Evolutionary conservation across 2,113 vertebrate species (phyloP).

Genomic region (Grammomys dolichurus): DNA sequence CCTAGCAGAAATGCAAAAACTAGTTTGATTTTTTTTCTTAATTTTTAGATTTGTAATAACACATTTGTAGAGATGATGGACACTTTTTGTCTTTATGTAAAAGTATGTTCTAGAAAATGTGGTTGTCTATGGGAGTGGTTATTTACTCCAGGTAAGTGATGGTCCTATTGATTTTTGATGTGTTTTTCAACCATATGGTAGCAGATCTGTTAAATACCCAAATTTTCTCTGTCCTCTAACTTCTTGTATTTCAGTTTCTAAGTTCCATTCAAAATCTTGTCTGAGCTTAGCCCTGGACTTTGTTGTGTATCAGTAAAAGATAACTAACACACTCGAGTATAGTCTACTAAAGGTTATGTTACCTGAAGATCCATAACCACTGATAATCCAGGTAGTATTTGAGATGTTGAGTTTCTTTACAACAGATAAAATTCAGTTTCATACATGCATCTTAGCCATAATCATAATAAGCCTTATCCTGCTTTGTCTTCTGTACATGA

Average conservation of each 20-base stretch:
- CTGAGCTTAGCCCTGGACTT: not conserved
- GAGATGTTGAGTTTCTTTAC: not conserved
- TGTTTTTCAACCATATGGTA: not conserved
- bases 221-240: not conserved
- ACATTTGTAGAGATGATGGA: not conserved
- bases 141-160: not conserved
- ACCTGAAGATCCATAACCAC: no score
- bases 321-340: not conserved
- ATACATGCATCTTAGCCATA: not conserved
- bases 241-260: not conserved
- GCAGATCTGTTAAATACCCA: not conserved
- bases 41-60: not conserved
- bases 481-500: not conserved
- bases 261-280: not conserved
- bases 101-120: not conserved
- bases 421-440: not conserved
- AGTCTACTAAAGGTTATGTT: not conserved
- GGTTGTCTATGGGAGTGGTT: not conserved
- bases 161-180: not conserved
- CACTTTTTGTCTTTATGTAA: not conserved
- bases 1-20: not conserved
- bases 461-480: not conserved
- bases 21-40: not conserved
- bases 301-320: not conserved
- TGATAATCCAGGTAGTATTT: not conserved